These are phyloP conservation scores for Anniella stebbinsi DNA, from an alignment of 2,797 vertebrate species.

Conservation along the genomic window DNA sequence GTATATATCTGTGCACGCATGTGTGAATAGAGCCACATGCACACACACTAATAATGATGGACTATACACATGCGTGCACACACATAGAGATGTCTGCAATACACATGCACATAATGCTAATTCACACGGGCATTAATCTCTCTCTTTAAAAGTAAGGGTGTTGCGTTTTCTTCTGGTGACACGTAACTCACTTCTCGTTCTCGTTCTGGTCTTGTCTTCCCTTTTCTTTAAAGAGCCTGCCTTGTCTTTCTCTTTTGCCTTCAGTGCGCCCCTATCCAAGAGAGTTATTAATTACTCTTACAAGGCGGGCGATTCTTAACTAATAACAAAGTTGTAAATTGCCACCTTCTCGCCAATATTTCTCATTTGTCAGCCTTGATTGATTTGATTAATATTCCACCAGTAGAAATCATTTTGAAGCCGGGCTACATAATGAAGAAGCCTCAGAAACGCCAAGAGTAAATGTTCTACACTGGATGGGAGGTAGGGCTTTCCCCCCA, in stretches of 20 bases:
- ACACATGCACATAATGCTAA: not conserved
- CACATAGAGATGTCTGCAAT: not conserved
- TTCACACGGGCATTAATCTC: not conserved
- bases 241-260: conserved; percentile 56
- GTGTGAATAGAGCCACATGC: too few relatives aligned
- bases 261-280: conserved; percentile 74
- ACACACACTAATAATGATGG: not conserved
- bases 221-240: conserved; percentile 62
- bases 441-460: conserved; percentile 43
- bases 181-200: not conserved
- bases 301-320: conserved; percentile 81
- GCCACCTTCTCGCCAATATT: conserved; percentile 80
- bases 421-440: conserved; percentile 58
- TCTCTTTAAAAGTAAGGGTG: not conserved
- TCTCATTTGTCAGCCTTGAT: conserved; percentile 83
- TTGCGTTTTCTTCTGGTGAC: not conserved
- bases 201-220: conserved; percentile 41
- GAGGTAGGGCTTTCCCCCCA: not conserved
- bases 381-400: conserved; percentile 80
- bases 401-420: conserved; percentile 74
- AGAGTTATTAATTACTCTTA: conserved; percentile 82
- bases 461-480: conserved; percentile 31
- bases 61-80: not conserved
- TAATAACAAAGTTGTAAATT: conserved; percentile 86
- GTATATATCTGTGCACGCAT: not conserved